Base-by-base conservation (phyloP, 1,140 invertebrate species). In the Drosophila subpulchrella region DNA sequence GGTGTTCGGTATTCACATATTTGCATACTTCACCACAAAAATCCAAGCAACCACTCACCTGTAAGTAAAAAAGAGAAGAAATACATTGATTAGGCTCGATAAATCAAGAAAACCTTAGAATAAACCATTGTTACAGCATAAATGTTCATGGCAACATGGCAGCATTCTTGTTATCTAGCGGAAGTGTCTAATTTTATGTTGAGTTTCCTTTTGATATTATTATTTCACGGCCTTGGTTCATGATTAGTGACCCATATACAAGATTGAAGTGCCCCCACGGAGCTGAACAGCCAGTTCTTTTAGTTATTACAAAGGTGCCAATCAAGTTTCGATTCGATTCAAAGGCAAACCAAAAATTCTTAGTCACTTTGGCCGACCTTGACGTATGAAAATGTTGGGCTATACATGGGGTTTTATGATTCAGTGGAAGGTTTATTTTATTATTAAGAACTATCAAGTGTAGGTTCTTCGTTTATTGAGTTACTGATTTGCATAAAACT, bases 191-290 rank as follows among this genome's bases (percentile, higher is more conserved):
- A 12, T 30, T 30, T 15, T 17, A 1, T 5, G 27, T 27, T 3
- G 27, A 3, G 17, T 39, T 13, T 12, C n/a, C 42, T 27, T 27
- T 1, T 1, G 27, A 44, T 41, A 30, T 55, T 38, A 39, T 62
- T 12, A 48, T 27, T 38, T 63, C 27, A 24, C 24, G 67, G 6
- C 67, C 67, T n/a, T 71, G 67, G 67, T 32, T 47, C 3, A 27
- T 71, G 65, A 71, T 71, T 71, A 70, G 63, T 57, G 67, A 71
- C 67, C 67, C 66, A 71, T 71, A 56, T 71, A 56, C 10, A 42
- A 53, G 36, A 32, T 12, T 59, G 36, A 36, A 39, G 48, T 60
- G 58, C 48, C 58, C 30, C 62, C 56, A 15, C 61, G 34, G 17
- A 70, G 41, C 63, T 39, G 42, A 47, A 56, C 41, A 58, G 51